Evolutionary conservation across 2,797 vertebrate genomes (phyloP), one percentile per base, ranked within the genome.

Genomic region (Silurus lanzhouensis): DNA sequence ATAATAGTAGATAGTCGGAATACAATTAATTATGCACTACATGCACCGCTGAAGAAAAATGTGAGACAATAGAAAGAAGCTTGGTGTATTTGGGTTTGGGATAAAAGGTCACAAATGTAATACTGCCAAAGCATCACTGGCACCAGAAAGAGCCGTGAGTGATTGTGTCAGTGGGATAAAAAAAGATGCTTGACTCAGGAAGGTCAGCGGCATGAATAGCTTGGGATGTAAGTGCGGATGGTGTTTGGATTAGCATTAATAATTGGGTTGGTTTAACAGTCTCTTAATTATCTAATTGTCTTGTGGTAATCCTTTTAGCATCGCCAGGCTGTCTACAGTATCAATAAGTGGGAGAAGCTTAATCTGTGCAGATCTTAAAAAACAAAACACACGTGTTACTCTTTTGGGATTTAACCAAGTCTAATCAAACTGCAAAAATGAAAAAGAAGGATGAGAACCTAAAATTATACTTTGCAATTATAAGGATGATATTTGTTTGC

Each of bases 271-370:
- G 82, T 87, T 89, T 89, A 87, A 88, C 87, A 83, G 80, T 85
- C 84, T 88, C 86, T 89, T 88, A 87, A 90, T 87, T 79, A 87
- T 86, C 83, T 84, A 88, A 88, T 90, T 86, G 61, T 87, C 89
- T 89, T 83, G 83, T 76, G 48, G 55, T 91, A 91, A 90, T 89
- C 91, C 87, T 67, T 88, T 91, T 91, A 90, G 77, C 87, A 82
- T 77, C 63, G 66, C 74, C 75, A 74, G 61, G 66, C 79, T 67
- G 58, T 84, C 77, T 82, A 79, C 74, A 85, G 83, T 85, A 83
- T 87, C 78, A 80, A 85, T 83, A 85, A 22, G 63, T 74, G 75
- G 80, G 75, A 70, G 70, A 88, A 71, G 82, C 77, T 85, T 80
- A 66, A 77, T 84, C 78, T 71, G 4, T 70, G 66, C 12, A 67